A percentile compares a stretch with the other conserved stretches of the same genome.
Evolutionary conservation across 2,113 vertebrate genomes (phyloP).

Genomic region (Neotoma lepida): DNA sequence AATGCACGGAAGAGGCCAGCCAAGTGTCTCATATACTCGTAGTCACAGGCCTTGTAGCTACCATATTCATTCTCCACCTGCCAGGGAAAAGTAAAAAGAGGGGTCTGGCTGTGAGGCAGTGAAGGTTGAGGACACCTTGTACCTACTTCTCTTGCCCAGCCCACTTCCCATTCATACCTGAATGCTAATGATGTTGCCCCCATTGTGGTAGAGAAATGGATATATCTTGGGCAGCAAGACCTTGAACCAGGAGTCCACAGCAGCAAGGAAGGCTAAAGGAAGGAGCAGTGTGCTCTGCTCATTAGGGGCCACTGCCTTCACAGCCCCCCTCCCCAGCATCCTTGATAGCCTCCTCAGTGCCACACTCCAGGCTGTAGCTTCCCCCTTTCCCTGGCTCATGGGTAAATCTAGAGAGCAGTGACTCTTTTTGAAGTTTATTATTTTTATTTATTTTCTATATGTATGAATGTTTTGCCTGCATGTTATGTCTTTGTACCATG

Average conservation of each 20-base stretch:
- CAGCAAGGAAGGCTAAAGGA: constrained; percentile 90
- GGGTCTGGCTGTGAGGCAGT: background rate
- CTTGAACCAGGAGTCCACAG: constrained; percentile 93
- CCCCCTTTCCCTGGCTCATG: background rate
- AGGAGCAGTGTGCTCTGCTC: background rate
- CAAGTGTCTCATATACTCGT: constrained; percentile 91
- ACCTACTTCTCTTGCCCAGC: background rate
- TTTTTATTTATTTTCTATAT: background rate
- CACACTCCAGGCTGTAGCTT: background rate
- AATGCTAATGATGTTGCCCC: constrained; percentile 95
- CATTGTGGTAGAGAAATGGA: constrained; percentile 91
- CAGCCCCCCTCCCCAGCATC: background rate
- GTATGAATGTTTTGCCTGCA: background rate
- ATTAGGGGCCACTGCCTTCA: background rate
- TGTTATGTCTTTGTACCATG: background rate
- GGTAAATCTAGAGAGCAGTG: background rate
- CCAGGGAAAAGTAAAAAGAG: background rate
- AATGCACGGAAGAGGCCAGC: constrained; percentile 87
- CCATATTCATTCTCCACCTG: constrained; percentile 98
- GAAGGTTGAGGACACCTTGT: background rate
- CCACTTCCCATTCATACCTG: constrained; percentile 87
- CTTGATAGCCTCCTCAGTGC: background rate
- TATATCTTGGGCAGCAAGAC: constrained; percentile 93
- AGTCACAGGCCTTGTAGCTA: constrained; percentile 93
- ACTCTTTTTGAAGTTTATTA: background rate